Conservation (phyloP, 2,113 vertebrate species). For the Halichoerus grypus region DNA sequence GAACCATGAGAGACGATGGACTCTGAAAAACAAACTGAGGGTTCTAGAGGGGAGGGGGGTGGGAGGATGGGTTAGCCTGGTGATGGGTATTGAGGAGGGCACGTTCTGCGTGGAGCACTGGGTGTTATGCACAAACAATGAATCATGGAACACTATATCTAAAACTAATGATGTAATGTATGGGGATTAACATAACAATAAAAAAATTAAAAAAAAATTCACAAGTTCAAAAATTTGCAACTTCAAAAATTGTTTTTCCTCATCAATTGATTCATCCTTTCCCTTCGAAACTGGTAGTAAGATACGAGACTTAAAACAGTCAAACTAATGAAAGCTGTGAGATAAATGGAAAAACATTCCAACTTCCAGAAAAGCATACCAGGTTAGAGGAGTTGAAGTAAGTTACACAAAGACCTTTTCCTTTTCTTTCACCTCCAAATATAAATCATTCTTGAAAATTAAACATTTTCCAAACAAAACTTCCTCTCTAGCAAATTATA, state of each 20-base stretch:
- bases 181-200: too few species aligned
- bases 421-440: background rate
- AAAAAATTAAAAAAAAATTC: background rate
- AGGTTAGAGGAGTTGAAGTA: conserved; percentile 31
- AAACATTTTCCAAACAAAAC: conserved; percentile 15
- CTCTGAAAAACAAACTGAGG: too few species aligned
- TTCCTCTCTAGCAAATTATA: conserved; percentile 16
- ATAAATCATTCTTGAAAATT: conserved; percentile 19
- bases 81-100: too few species aligned
- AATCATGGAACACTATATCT: too few species aligned
- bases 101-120: too few species aligned
- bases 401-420: background rate
- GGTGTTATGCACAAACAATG: too few species aligned
- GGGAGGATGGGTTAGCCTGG: too few species aligned
- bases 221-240: conserved; percentile 29
- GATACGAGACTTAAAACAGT: background rate
- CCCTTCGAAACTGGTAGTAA: background rate
- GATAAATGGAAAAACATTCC: background rate
- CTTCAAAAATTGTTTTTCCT: conserved; percentile 37
- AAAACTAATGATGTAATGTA: too few species aligned
- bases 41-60: too few species aligned
- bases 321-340: background rate
- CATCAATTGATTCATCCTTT: background rate
- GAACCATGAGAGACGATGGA: too few species aligned
- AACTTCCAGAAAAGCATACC: conserved; percentile 10